These are phyloP conservation scores for Scaptomyza graminum DNA, from an alignment of 1,140 invertebrate genomes.

Conservation along the genomic window DNA sequence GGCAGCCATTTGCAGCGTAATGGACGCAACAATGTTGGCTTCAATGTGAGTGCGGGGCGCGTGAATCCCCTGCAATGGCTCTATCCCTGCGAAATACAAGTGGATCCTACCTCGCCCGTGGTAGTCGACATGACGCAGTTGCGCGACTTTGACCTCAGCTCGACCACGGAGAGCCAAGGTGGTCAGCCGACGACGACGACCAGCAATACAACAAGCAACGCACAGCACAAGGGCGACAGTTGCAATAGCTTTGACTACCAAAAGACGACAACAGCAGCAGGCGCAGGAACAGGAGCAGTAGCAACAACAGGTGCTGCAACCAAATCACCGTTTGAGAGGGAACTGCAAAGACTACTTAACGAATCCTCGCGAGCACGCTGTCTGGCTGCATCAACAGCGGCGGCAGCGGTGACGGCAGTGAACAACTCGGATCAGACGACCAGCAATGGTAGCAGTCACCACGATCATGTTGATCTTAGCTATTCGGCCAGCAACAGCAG, in stretches of 20 bases:
- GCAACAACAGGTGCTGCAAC: constrained; percentile 27
- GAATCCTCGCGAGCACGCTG: constrained; percentile 84
- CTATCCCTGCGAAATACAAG: constrained; percentile 87
- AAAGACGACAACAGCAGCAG: constrained; percentile 58
- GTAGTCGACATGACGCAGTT: constrained; percentile 71
- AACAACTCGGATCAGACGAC: constrained; percentile 58
- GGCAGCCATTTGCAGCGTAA: constrained; percentile 57
- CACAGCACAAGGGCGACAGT: constrained; percentile 85
- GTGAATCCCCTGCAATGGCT: constrained; percentile 85
- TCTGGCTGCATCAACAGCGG: constrained; percentile 24
- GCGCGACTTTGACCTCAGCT: constrained; percentile 80
- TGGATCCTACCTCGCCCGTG: constrained; percentile 79
- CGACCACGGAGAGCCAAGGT: constrained; percentile 83
- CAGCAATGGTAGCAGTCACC: constrained; percentile 73
- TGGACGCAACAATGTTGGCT: constrained; percentile 44
- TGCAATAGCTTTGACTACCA: constrained; percentile 87
- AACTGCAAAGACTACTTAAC: constrained; percentile 90
- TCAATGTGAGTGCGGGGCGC: constrained; percentile 35
- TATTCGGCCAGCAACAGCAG: constrained; percentile 72
- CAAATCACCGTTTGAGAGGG: constrained; percentile 88
- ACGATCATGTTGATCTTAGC: constrained; percentile 62
- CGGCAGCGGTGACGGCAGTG: constrained; percentile 15
- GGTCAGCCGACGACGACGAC: constrained; percentile 76
- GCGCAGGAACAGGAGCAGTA: constrained; percentile 60
- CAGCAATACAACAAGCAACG: constrained; percentile 81